These are phyloP conservation scores for Sylvilagus floridanus DNA, from an alignment of 2,797 vertebrate genomes.

Conservation along the genomic window DNA sequence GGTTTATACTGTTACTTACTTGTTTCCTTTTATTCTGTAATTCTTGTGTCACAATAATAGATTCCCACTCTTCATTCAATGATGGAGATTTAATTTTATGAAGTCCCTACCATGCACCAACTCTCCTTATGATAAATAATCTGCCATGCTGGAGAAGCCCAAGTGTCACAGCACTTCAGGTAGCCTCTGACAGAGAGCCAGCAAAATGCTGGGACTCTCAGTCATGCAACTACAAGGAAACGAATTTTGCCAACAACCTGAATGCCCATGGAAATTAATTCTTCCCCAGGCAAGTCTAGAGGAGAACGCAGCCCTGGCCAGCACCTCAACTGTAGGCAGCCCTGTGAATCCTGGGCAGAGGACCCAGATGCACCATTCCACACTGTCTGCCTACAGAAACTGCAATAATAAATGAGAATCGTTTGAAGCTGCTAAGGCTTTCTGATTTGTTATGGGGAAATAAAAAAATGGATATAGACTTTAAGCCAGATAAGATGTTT, in stretches of 20 bases:
- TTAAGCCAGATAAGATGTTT: neutral
- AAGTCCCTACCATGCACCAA: neutral
- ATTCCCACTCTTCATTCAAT: neutral
- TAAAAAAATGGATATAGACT: neutral
- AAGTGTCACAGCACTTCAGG: neutral
- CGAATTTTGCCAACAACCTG: neutral
- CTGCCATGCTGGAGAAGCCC: neutral
- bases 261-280: neutral
- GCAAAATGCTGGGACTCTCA: neutral
- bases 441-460: neutral
- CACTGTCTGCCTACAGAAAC: neutral
- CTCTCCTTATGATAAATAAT: neutral
- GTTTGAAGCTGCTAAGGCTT: neutral
- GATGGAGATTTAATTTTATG: neutral
- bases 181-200: neutral
- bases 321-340: rapidly evolving
- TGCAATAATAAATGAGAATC: neutral
- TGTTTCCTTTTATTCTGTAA: neutral
- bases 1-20: neutral
- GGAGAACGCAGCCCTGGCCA: neutral
- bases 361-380: no score
- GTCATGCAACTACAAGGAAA: neutral
- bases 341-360: neutral
- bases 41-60: neutral
- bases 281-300: neutral